Conservation (phyloP, 2,888 invertebrate genomes). For the Brenthis daphne region DNA sequence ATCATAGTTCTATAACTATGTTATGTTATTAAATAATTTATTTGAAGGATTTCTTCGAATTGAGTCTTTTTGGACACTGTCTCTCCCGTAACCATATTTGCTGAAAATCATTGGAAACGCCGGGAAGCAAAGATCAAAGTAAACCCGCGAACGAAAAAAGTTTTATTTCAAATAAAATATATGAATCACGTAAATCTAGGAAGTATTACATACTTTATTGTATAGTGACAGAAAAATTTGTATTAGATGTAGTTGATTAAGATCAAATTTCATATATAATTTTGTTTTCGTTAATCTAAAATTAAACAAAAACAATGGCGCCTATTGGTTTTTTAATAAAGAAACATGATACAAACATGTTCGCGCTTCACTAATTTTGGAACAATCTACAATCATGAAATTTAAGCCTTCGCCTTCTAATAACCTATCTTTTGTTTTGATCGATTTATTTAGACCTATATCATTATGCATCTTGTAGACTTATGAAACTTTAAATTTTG, state of each 20-base stretch:
- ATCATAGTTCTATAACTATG: too few relatives aligned
- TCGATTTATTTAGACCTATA: slow-evolving; percentile 10
- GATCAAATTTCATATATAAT: too few relatives aligned
- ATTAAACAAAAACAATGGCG: slow-evolving; percentile 55
- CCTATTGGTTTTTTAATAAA: slow-evolving; percentile 53
- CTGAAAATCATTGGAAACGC: background rate
- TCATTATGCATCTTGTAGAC: background rate
- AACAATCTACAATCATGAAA: slow-evolving; percentile 31
- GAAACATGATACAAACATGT: slow-evolving; percentile 57
- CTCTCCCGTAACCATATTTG: background rate
- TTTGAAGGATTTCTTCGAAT: background rate
- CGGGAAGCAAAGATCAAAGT: too few relatives aligned
- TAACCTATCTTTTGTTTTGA: slow-evolving; percentile 24
- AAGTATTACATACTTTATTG: too few relatives aligned
- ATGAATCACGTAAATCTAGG: too few relatives aligned
- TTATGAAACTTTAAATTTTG: background rate
- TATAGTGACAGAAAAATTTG: too few relatives aligned
- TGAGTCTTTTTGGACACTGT: too few relatives aligned
- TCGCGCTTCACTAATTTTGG: slow-evolving; percentile 33
- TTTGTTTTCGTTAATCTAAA: slow-evolving; percentile 1
- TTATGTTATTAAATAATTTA: background rate
- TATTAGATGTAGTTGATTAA: too few relatives aligned
- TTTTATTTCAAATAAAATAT: background rate
- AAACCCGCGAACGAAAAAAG: background rate
- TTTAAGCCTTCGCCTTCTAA: slow-evolving; percentile 26